Base-by-base conservation (phyloP, 2,888 invertebrate species). In the Diplazon laetatorius region DNA sequence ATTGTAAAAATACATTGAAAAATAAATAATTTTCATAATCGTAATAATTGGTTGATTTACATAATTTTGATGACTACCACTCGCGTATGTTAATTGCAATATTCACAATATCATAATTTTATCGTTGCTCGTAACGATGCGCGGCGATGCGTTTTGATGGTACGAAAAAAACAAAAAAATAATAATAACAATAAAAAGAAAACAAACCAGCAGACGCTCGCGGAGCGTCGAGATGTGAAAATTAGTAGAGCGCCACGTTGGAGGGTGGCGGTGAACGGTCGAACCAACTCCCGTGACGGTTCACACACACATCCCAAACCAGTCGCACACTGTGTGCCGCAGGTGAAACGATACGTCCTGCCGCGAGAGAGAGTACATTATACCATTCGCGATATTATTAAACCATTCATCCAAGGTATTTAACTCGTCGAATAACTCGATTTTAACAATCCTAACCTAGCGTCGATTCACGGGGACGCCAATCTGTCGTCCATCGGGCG, bases 251-350 rank as follows among this genome's bases (percentile, higher is more conserved):
- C 71, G 71, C 71, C 52, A 55, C 18, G 18, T 39, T 65, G 22
- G 30, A 18, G 55, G 52, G 12, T 35, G 25, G 63, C 63, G 72
- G 55, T 44, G 20, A 55, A 52, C 25, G 55, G 46, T n/a, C 14
- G 66, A 73, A 73, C 66, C 42, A 73, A 59, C 39, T 59, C 30
- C 18, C 57, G 39, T 66, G 52, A 57, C 65, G 50, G 50, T 16
- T 16, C 9, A 10, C 42, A 42, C 42, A 42, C 12, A 42, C 42
- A n/a, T 12, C 3, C 42, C 10, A n/a, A 42, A n/a, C n/a, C 42
- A n/a, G 42, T n/a, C 35, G 12, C 25, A 1, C 44, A 20, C 44
- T 46, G 44, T 46, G 39, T 37, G 20, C 35, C 35, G 35, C 59
- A 65, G 65, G 65, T 52, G 65, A 50, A 65, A 59, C 37, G 37